phyloP scores from a whole-genome alignment of 2,113 vertebrate species.

The Emydura subglobosa region DNA sequence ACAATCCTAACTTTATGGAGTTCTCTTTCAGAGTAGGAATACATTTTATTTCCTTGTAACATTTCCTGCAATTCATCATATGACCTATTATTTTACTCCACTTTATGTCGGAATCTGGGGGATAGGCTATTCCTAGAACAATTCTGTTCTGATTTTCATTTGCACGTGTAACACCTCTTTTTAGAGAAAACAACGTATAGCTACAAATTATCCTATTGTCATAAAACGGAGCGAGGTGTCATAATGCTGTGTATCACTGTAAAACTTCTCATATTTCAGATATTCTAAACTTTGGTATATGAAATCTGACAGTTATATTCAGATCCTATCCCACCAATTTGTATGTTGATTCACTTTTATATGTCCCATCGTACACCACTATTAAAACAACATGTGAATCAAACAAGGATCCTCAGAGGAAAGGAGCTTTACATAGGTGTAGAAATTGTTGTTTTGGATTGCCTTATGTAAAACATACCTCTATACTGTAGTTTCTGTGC shows the following conservation, averaged over 20 bases:
- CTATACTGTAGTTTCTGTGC: slow-evolving; percentile 98
- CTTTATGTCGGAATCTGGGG: neutral
- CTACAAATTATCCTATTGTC: neutral
- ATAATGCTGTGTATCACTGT: neutral
- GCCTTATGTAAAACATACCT: slow-evolving; percentile 80
- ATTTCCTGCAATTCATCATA: neutral
- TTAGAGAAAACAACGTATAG: neutral
- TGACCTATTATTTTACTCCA: neutral
- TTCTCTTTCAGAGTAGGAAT: neutral
- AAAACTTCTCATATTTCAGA: neutral
- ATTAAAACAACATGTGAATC: neutral
- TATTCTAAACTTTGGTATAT: neutral
- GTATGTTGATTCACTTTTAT: neutral
- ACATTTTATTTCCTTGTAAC: neutral
- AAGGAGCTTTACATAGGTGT: neutral
- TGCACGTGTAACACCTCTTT: neutral
- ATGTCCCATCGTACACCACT: neutral
- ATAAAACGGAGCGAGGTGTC: neutral
- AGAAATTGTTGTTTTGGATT: neutral
- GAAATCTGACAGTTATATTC: neutral
- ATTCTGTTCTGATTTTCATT: neutral
- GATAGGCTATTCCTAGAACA: neutral
- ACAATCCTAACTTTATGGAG: neutral
- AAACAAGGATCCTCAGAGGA: neutral
- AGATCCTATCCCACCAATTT: neutral